Base-by-base conservation (phyloP, 2,888 invertebrate species). In the Antheraea assamensis region DNA sequence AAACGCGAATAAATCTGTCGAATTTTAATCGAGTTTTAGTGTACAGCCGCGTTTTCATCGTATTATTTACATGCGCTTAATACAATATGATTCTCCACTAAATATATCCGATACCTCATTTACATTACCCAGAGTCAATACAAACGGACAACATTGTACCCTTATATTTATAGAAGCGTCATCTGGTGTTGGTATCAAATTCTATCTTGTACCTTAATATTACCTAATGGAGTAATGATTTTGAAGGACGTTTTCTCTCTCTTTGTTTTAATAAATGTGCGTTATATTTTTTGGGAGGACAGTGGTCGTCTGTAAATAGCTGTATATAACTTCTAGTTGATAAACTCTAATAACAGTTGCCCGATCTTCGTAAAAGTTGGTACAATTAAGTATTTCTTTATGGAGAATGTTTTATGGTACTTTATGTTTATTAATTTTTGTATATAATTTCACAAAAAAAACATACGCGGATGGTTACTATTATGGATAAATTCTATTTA, bases 1-100 rank as follows among this genome's bases (percentile, higher is more conserved):
- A 61, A 61, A 61, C 61, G 17, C 15, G 24, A 24, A 61, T 61
- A 61, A 61, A 61, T 61, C 61, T 27, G 24, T 61, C 61, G 61
- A 15, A 61, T 8, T 42, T 42, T 61, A 27, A 61, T 17, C 8
- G 13, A 61, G 61, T 42, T 42, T 42, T 7, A 42, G 42, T 42
- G 10, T 27, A 27, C 27, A 17, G 3, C 61, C 61, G 61, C 61
- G 61, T 61, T 24, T 61, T 27, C 27, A 61, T 61, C 61, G 10
- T 17, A 27, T 61, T 61, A 61, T 61, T 61, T 61, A 27, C 61
- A 27, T 27, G 61, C 27, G 27, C 61, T 27, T 61, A 61, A 61
- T 61, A 27, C 61, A 61, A 61, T 42, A 42, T 42, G 8, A 42
- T 13, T 61, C 24, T 24, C 24, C 10, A 61, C 61, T 61, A 61